phyloP scores from a whole-genome alignment of 2,797 vertebrate genomes.

The Lepilemur septentrionalis region DNA sequence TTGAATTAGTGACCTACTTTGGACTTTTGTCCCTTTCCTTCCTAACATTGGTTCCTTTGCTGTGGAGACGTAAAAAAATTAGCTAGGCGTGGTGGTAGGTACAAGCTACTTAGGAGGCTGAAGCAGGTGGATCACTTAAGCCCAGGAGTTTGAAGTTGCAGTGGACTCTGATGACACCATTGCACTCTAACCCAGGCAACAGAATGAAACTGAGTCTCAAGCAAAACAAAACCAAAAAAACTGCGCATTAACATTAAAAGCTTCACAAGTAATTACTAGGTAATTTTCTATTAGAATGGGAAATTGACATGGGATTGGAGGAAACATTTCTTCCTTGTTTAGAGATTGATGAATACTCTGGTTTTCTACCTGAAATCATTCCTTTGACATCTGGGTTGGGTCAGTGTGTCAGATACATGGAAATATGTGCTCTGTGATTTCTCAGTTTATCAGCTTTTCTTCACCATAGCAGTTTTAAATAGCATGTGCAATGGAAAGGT shows the following conservation, averaged over 20 bases:
- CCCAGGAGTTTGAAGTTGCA: neutral
- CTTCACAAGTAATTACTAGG: neutral
- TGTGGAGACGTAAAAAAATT: neutral
- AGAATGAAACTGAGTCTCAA: neutral
- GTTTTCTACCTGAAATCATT: slow-evolving; percentile 41
- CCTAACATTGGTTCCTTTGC: neutral
- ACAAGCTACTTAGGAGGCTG: neutral
- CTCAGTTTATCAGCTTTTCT: neutral
- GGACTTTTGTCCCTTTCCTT: neutral
- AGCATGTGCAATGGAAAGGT: slow-evolving; percentile 3
- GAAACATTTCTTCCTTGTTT: neutral
- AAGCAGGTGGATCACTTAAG: neutral
- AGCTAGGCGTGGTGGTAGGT: neutral
- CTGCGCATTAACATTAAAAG: neutral
- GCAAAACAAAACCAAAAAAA: neutral
- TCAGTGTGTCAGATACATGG: neutral
- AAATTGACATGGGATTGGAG: neutral
- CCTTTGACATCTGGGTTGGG: slow-evolving; percentile 2
- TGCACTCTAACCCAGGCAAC: neutral
- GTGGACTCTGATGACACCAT: no score
- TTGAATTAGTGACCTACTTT: slow-evolving; percentile 27
- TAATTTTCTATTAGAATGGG: neutral
- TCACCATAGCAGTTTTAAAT: slow-evolving; percentile 6
- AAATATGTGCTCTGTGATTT: neutral
- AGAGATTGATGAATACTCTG: neutral